Percentiles rank a stretch among this genome's conserved stretches.
phyloP scores from a whole-genome alignment of 23 tunicate genomes.

The Botrylloides violaceus region DNA sequence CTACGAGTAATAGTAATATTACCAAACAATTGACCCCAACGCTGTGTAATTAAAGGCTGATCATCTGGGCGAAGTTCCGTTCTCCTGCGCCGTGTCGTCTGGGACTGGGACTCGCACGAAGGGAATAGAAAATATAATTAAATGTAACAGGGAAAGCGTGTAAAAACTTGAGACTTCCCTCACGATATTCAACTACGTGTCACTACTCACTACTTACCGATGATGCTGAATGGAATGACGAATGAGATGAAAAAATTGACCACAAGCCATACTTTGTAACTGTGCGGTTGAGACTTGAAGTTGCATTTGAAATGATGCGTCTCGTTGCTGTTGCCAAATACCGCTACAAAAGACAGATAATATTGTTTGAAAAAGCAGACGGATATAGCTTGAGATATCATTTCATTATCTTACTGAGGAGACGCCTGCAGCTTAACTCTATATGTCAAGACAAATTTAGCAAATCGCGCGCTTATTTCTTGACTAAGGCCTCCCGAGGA shows the following conservation, averaged over 20 bases:
- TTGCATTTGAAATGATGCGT: slow-evolving; percentile 10
- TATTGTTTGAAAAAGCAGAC: not conserved
- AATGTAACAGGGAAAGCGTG: too few relatives aligned
- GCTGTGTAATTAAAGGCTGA: too few relatives aligned
- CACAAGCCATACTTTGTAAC: slow-evolving; percentile 44
- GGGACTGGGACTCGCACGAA: too few relatives aligned
- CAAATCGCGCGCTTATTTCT: too few relatives aligned
- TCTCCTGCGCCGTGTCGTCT: too few relatives aligned
- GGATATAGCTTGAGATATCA: not conserved
- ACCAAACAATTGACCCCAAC: too few relatives aligned
- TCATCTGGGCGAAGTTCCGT: too few relatives aligned
- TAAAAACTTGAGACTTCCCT: too few relatives aligned
- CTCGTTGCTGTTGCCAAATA: not conserved
- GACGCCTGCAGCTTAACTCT: not conserved
- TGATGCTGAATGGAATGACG: slow-evolving; percentile 56
- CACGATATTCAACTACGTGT: too few relatives aligned
- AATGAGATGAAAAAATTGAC: slow-evolving; percentile 54
- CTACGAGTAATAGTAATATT: too few relatives aligned
- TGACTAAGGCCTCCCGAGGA: too few relatives aligned
- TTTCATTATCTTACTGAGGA: not conserved
- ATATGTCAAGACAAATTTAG: not conserved
- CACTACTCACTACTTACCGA: slow-evolving; percentile 77
- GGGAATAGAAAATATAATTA: too few relatives aligned
- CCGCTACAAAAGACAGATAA: not conserved
- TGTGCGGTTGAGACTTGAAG: slow-evolving; percentile 14